Evolutionary conservation across 2,888 invertebrate genomes (phyloP).

Genomic region (Scaptomyza cyrtandrae): DNA sequence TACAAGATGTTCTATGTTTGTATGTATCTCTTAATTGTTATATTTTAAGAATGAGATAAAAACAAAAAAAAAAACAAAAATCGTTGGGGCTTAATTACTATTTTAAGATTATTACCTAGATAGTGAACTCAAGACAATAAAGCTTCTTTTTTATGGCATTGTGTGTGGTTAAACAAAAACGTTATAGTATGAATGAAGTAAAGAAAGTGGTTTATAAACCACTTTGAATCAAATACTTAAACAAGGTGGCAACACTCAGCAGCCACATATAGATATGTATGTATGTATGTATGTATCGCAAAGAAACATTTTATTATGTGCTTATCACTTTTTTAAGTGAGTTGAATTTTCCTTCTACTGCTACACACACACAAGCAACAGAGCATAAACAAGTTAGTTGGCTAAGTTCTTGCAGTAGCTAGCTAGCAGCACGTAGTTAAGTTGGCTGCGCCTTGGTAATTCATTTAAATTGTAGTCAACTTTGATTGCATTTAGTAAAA

Average conservation of each 20-base stretch:
- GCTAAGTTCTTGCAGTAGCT: not conserved
- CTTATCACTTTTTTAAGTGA: no score
- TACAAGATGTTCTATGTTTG: not conserved
- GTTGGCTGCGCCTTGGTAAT: not conserved
- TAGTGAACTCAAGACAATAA: constrained; percentile 9
- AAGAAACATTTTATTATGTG: no score
- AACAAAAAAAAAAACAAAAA: no score
- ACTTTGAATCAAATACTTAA: not conserved
- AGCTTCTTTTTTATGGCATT: constrained; percentile 1
- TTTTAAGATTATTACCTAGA: constrained; percentile 2
- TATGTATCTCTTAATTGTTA: no score
- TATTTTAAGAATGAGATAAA: constrained; percentile 1
- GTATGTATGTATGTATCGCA: no score
- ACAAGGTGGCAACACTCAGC: not conserved
- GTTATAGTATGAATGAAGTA: not conserved
- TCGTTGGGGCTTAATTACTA: not conserved
- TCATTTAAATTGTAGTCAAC: not conserved
- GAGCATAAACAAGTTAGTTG: not conserved
- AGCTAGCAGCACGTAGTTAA: not conserved
- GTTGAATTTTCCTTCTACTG: not conserved
- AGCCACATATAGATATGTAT: no score
- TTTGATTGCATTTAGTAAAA: not conserved
- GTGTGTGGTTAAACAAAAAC: not conserved
- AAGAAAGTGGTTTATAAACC: not conserved
- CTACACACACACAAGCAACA: not conserved